Percentiles rank a stretch among this genome's conserved stretches.
phyloP scores from a whole-genome alignment of 2,113 vertebrate genomes.

The Blennius ocellaris region DNA sequence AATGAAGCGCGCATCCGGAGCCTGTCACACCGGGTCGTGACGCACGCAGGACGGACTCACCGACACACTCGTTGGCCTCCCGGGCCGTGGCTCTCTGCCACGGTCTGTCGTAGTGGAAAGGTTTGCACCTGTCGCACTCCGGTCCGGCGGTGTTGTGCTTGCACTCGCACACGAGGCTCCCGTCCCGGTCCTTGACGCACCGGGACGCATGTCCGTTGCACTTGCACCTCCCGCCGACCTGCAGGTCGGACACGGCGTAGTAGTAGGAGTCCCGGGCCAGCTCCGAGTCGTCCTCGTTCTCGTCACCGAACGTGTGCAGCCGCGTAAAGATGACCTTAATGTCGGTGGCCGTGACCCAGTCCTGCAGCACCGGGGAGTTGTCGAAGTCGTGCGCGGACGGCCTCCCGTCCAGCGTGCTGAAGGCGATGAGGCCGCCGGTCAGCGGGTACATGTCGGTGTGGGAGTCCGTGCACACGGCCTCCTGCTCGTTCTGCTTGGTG shows the following conservation, averaged over 20 bases:
- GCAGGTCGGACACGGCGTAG: constrained; percentile 96
- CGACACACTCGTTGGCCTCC: constrained; percentile 98
- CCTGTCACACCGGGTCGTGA: background rate
- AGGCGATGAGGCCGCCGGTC: constrained; percentile 95
- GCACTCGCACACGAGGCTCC: constrained; percentile 94
- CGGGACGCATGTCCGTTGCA: constrained; percentile 98
- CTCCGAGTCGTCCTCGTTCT: constrained; percentile 96
- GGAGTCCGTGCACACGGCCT: constrained; percentile 97
- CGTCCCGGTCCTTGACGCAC: constrained; percentile 94
- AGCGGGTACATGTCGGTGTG: constrained; percentile 96
- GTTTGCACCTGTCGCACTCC: constrained; percentile 98
- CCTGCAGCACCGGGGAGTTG: constrained; percentile 98
- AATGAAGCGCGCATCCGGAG: background rate
- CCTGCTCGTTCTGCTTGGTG: constrained; percentile 99
- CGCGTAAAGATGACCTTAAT: constrained; percentile 94
- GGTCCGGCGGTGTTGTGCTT: constrained; percentile 96
- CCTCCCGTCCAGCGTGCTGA: constrained; percentile 97
- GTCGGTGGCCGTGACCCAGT: constrained; percentile 99
- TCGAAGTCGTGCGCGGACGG: constrained; percentile 99
- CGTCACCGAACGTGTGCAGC: constrained; percentile 94
- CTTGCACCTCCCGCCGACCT: constrained; percentile 98
- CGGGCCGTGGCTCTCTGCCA: constrained; percentile 97
- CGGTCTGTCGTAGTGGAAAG: constrained; percentile 98
- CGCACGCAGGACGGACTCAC: constrained; percentile 83
- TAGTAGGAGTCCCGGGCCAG: constrained; percentile 95